Evolutionary conservation across 2,888 invertebrate genomes (phyloP), one percentile per base, ranked within the genome.

Genomic region (Melinaea menophilus): DNA sequence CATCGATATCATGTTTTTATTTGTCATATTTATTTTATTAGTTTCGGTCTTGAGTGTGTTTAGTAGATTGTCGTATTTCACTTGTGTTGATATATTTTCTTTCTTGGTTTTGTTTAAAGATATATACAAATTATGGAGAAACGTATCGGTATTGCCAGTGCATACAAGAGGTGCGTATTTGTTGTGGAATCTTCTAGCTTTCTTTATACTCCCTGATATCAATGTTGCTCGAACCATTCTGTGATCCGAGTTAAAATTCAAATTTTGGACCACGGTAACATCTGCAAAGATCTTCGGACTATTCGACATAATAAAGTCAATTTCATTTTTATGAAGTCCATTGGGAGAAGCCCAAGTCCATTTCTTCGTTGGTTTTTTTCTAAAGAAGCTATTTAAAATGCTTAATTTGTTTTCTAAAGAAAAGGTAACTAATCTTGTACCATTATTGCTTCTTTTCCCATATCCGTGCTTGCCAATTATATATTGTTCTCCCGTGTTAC

Each of bases 281-380:
- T 72, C 63, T 41, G 67, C 58, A 48, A 72, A 68, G 0, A n/a
- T 3, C 56, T 68, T 71, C 7, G 12, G 12, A n/a, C 69, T 67
- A 12, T 72, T 72, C 1, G 70, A 41, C 64, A 68, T 62, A 31
- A 73, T 68, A 58, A 45, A 73, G 33, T 71, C 71, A 2, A 71
- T 70, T 63, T 71, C 69, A 13, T 71, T 73, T 57, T 62, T 70
- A 41, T 63, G 35, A 0, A 9, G 34, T n/a, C 68, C 71, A 46
- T 69, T 63, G 2, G 74, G 72, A 1, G 72, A 71, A 1, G 59
- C 62, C 72, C 72, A 73, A 41, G 72, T 74, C 71, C 72, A 71
- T 63, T 67, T 71, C 68, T 71, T 45, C 66, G 70, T 54, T 68
- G 67, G 70, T 54, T 68, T 69, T 12, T 58, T 70, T 37, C 69